These are phyloP conservation scores for Anoplopoma fimbria DNA, from an alignment of 2,113 vertebrate genomes.

Conservation along the genomic window DNA sequence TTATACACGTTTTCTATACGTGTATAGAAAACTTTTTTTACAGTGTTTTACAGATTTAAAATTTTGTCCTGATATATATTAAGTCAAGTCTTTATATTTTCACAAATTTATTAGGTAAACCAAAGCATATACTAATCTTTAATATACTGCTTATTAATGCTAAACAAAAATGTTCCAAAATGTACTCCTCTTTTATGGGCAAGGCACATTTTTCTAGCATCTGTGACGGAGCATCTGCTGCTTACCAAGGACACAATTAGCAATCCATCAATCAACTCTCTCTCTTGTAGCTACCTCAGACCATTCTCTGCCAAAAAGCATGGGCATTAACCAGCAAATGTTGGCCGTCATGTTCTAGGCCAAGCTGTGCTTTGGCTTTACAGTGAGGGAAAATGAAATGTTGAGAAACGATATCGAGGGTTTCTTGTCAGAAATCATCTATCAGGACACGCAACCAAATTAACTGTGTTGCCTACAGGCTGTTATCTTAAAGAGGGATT, in stretches of 20 bases:
- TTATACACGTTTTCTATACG: neutral
- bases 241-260: constrained; percentile 77
- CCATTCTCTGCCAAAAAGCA: constrained; percentile 68
- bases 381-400: constrained; percentile 16
- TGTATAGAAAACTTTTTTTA: no score
- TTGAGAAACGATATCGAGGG: constrained; percentile 34
- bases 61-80: neutral
- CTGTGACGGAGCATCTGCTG: constrained; percentile 79
- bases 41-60: neutral
- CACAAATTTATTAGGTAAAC: neutral
- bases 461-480: constrained; percentile 19
- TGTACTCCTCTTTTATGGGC: constrained; percentile 48
- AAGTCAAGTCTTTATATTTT: neutral
- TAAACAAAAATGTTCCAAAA: constrained; percentile 47
- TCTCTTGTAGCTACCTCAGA: constrained; percentile 55
- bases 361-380: constrained; percentile 58
- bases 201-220: constrained; percentile 73
- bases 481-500: constrained; percentile 11
- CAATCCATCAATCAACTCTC: constrained; percentile 74
- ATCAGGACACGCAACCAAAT: constrained; percentile 20
- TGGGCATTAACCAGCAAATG: constrained; percentile 65
- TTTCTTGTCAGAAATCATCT: constrained; percentile 33
- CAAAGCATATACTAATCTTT: constrained; percentile 19
- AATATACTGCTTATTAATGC: constrained; percentile 26
- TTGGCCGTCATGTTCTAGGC: constrained; percentile 49